These are phyloP conservation scores for Dendrocincla tyrannina DNA, from an alignment of 2,797 vertebrate genomes.

Conservation along the genomic window DNA sequence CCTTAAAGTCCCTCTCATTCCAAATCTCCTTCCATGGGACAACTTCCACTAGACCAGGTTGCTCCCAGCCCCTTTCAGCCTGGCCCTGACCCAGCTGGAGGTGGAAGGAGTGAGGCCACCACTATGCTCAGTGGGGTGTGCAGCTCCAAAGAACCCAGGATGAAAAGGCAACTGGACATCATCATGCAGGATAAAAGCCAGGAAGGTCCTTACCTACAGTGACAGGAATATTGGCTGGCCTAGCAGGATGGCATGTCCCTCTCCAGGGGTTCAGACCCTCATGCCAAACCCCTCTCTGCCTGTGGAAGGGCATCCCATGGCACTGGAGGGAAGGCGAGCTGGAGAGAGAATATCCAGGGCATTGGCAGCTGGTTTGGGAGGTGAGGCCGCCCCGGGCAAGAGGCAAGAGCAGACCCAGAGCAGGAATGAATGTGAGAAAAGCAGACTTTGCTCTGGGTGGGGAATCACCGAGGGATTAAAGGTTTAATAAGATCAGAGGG, in stretches of 20 bases:
- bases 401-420: slow-evolving; percentile 46
- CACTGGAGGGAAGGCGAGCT: background rate
- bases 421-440: slow-evolving; percentile 59
- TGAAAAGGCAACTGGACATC: background rate
- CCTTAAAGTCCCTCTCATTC: background rate
- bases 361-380: background rate
- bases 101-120: rapidly evolving
- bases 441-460: slow-evolving; percentile 64
- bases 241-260: background rate
- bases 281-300: background rate
- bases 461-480: slow-evolving; percentile 67
- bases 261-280: rapidly evolving
- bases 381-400: background rate
- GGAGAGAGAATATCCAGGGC: background rate
- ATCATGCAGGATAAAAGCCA: rapidly evolving
- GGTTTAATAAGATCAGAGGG: slow-evolving; percentile 73
- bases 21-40: background rate
- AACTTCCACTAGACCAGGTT: background rate
- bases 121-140: rapidly evolving
- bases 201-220: background rate
- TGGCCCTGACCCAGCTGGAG: background rate
- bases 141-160: rapidly evolving
- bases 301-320: background rate
- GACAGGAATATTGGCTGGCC: rapidly evolving
- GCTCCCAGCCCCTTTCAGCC: background rate